Evolutionary conservation across 2,113 vertebrate genomes (phyloP), one percentile per base, ranked within the genome.

Genomic region (Otus sunia): DNA sequence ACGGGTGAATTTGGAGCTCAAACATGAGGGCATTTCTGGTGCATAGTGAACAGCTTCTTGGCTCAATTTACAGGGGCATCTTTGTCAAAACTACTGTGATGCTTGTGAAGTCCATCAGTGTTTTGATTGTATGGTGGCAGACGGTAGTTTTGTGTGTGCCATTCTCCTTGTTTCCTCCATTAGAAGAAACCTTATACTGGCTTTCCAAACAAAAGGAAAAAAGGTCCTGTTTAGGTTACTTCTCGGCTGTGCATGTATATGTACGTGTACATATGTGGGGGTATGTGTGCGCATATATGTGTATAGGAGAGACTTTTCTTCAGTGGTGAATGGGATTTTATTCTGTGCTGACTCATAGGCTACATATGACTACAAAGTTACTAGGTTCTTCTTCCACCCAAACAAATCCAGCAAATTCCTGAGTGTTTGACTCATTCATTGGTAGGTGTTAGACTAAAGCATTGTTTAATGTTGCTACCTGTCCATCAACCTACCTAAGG

Each of bases 251-350:
- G 34, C 11, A 2, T 39, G 22, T 29, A 2, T 39, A 25, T 29
- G 17, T 27, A 8, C 9, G 7, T 1, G 1, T 41, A 12, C 22
- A 11, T 27, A 7, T 21, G 37, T 12, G 5, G 4, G 9, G 3
- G 14, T 0, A 19, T 13, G 5, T 9, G 18, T 30, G 27, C 25
- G 32, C 13, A 21, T 30, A 3, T 17, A 34, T 37, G 15, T 63
- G 13, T 39, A 14, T 9, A 43, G 29, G 41, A 79, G 16, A 90
- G 45, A 11, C 15, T 86, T 92, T 49, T 26, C 53, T 73, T 68
- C 49, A 17, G 39, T n/a, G 29, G 8, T 6, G 19, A 90, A 79
- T 27, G 41, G 5, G 56, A 83, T 23, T 69, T 86, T n/a, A 75
- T n/a, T 45, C 63, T 84, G 63, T 60, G 45, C 49, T 85, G 66